Conservation (phyloP, 2,797 vertebrate genomes). For the Momotus momota region DNA sequence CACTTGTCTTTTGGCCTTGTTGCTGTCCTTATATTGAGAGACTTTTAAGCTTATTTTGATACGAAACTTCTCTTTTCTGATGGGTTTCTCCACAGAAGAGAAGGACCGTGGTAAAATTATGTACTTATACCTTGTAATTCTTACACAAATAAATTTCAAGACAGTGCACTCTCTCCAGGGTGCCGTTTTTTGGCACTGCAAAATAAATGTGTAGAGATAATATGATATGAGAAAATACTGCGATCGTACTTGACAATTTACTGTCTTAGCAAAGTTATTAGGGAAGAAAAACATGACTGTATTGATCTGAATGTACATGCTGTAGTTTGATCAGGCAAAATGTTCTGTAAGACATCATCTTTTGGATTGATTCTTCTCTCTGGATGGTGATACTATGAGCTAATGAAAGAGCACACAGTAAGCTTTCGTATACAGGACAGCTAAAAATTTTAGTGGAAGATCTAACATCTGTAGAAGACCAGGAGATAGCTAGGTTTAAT, state of each 20-base stretch:
- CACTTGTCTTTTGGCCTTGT: not conserved
- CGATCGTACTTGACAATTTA: not conserved
- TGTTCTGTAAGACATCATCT: not conserved
- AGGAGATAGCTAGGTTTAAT: not conserved
- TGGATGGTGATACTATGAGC: not conserved
- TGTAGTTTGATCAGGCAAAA: not conserved
- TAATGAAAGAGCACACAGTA: not conserved
- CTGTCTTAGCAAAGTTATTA: not conserved
- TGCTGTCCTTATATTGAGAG: not conserved
- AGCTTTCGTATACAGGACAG: slow-evolving; percentile 9
- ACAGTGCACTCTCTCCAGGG: not conserved
- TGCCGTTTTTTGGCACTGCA: not conserved
- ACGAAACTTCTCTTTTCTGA: not conserved
- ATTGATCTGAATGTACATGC: not conserved
- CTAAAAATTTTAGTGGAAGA: slow-evolving; percentile 4
- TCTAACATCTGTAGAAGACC: not conserved
- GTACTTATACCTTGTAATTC: not conserved
- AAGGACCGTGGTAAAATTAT: not conserved
- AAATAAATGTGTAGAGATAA: not conserved
- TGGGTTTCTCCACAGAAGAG: not conserved
- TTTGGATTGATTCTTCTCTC: not conserved
- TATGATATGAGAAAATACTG: not conserved
- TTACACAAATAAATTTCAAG: not conserved
- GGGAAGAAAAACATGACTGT: not conserved
- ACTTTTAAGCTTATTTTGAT: not conserved